phyloP scores from a whole-genome alignment of 2,888 invertebrate species.

The Patella depressa region DNA sequence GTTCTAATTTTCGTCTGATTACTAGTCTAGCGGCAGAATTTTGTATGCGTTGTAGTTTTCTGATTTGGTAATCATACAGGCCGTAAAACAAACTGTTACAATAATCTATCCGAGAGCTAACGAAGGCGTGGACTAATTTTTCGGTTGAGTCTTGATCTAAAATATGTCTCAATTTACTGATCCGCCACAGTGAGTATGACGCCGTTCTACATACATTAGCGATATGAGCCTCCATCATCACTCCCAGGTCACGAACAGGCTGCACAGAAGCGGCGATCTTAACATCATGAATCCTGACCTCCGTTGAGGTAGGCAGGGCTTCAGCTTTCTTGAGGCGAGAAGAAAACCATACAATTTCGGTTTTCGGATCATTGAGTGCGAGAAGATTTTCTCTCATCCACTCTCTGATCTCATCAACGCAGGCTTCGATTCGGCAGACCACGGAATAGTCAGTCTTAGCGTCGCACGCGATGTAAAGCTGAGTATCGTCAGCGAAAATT shows the following conservation, averaged over 20 bases:
- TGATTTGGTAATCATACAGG: background rate
- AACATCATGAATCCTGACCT: too few relatives aligned
- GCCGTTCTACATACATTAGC: background rate
- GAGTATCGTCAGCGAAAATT: too few relatives aligned
- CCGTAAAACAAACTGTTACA: slow-evolving; percentile 12
- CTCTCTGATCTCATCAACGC: too few relatives aligned
- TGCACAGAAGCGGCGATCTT: background rate
- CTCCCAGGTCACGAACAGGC: background rate
- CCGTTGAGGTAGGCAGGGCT: too few relatives aligned
- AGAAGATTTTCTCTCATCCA: too few relatives aligned
- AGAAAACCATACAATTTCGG: too few relatives aligned
- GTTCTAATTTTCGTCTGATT: too few relatives aligned
- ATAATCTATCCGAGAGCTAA: slow-evolving; percentile 4
- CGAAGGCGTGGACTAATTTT: background rate
- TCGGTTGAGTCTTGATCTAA: background rate
- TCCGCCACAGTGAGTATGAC: background rate
- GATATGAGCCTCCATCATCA: background rate
- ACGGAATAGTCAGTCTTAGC: too few relatives aligned
- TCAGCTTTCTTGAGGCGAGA: too few relatives aligned
- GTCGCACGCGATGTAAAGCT: too few relatives aligned
- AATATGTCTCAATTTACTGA: background rate
- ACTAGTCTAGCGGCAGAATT: slow-evolving; percentile 13
- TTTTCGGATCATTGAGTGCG: too few relatives aligned
- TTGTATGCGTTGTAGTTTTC: background rate
- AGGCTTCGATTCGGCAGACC: too few relatives aligned